A percentile compares a stretch with the other conserved stretches of the same genome.
Conservation (phyloP, 2,888 invertebrate species). For the Acrocyrtus sp. region DNA sequence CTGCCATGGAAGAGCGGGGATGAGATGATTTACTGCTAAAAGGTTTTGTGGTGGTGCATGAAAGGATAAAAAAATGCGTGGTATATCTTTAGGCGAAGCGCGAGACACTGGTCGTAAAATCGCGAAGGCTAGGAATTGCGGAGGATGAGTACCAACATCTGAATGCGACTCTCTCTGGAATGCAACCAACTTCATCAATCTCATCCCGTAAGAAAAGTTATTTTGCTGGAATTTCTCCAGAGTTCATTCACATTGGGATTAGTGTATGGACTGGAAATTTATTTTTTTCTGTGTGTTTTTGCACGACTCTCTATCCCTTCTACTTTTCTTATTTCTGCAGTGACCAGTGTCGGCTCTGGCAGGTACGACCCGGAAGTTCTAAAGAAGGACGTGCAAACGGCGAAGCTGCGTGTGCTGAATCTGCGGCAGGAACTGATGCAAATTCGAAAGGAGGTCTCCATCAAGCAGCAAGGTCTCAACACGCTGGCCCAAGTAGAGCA, state of each 20-base stretch:
- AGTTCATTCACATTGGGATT: too few species aligned
- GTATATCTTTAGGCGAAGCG: conserved; percentile 83
- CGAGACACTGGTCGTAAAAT: conserved; percentile 95
- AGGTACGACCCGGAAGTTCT: conserved; percentile 94
- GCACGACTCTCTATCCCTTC: too few species aligned
- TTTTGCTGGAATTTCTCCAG: not conserved
- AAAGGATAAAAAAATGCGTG: not conserved
- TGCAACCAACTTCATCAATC: conserved; percentile 62
- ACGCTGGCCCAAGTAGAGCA: conserved; percentile 90
- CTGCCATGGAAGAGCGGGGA: not conserved
- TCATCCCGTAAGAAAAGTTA: conserved; percentile 59
- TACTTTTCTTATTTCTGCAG: too few species aligned
- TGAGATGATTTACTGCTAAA: not conserved
- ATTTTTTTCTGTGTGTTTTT: too few species aligned
- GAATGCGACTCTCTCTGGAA: conserved; percentile 78
- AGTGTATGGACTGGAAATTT: too few species aligned
- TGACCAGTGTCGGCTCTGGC: conserved; percentile 84
- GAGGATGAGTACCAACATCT: conserved; percentile 96
- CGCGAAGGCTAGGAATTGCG: conserved; percentile 90
- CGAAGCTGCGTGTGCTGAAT: conserved; percentile 87
- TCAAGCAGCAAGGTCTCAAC: conserved; percentile 91
- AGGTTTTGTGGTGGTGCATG: not conserved
- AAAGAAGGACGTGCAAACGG: conserved; percentile 90
- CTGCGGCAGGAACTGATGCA: conserved; percentile 90
- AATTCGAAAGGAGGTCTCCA: conserved; percentile 89